phyloP scores from a whole-genome alignment of 2,888 invertebrate species.

The Calameuta idolon region DNA sequence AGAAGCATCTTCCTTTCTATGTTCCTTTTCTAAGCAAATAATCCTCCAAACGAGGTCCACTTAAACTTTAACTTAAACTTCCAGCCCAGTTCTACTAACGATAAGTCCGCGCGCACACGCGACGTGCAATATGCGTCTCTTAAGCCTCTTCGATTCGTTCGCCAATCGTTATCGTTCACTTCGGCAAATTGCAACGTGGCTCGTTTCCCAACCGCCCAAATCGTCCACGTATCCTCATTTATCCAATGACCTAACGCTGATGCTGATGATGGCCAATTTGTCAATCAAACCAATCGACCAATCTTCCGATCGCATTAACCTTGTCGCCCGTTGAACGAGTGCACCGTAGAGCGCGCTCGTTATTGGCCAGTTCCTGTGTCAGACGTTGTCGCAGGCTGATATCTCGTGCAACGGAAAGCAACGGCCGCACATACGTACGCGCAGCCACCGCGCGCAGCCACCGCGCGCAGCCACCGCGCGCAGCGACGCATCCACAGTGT shows the following conservation, averaged over 20 bases:
- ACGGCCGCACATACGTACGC: slow-evolving; percentile 10
- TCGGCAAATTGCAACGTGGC: too few species aligned
- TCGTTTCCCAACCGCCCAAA: slow-evolving; percentile 22
- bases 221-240: slow-evolving; percentile 64
- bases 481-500: too few species aligned
- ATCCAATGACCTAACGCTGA: slow-evolving; percentile 57
- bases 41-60: too few species aligned
- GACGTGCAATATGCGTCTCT: too few species aligned
- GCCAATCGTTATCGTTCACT: too few species aligned
- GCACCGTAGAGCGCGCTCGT: slow-evolving; percentile 35
- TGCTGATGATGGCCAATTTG: slow-evolving; percentile 56
- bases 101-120: too few species aligned
- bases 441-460: slow-evolving; percentile 12
- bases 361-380: slow-evolving; percentile 59
- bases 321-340: slow-evolving; percentile 55
- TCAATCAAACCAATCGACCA: slow-evolving; percentile 65
- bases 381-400: not conserved
- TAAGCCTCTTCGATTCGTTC: too few species aligned
- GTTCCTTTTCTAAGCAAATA: too few species aligned
- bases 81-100: too few species aligned
- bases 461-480: not conserved
- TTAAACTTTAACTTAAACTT: too few species aligned
- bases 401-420: slow-evolving; percentile 16
- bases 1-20: too few species aligned
- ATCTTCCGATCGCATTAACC: slow-evolving; percentile 62